Conservation (phyloP, 2,888 invertebrate genomes). For the Atethmia centrago region DNA sequence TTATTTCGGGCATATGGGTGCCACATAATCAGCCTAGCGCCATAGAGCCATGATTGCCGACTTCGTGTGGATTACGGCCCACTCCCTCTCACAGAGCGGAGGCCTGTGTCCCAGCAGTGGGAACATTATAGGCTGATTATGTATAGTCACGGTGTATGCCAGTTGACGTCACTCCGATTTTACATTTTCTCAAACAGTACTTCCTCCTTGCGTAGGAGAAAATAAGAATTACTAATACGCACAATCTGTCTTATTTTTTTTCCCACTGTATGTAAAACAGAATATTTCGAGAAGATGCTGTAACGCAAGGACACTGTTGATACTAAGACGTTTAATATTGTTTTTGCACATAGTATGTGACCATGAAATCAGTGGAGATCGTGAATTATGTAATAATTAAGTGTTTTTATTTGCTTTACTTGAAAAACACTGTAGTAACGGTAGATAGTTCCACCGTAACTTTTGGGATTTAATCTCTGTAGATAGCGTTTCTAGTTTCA, state of each 20-base stretch:
- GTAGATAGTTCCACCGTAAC: too few relatives aligned
- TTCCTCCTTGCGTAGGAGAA: conserved; percentile 49
- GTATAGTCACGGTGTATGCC: background rate
- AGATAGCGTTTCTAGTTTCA: too few relatives aligned
- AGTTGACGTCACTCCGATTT: conserved; percentile 33
- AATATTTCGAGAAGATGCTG: background rate
- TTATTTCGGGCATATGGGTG: too few relatives aligned
- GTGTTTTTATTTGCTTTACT: too few relatives aligned
- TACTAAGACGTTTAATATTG: background rate
- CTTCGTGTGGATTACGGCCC: too few relatives aligned
- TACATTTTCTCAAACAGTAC: conserved; percentile 27
- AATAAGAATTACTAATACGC: conserved; percentile 13
- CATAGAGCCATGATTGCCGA: too few relatives aligned
- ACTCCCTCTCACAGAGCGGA: too few relatives aligned
- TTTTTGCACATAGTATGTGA: conserved; percentile 5
- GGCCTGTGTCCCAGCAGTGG: too few relatives aligned
- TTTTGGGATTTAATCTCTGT: too few relatives aligned
- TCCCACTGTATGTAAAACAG: background rate
- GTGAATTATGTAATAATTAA: background rate
- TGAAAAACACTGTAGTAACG: too few relatives aligned
- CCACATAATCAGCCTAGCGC: too few relatives aligned
- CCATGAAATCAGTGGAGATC: conserved; percentile 19
- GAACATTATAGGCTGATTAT: too few relatives aligned
- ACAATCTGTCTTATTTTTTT: conserved; percentile 8
- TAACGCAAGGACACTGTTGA: conserved; percentile 1